Base-by-base conservation (phyloP, 2,888 invertebrate genomes). In the Heliconius erato region DNA sequence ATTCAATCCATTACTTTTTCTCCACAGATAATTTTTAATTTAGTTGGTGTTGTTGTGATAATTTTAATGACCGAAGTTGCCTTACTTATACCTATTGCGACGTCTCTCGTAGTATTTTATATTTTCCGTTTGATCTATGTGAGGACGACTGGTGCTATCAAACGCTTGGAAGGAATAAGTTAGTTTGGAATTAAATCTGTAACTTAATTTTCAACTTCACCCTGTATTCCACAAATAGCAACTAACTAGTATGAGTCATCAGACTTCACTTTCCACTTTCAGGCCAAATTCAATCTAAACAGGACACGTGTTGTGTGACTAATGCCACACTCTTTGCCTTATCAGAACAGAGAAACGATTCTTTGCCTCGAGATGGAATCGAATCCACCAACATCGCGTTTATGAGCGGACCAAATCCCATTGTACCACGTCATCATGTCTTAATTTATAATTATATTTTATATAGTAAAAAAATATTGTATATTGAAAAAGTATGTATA, bases 11-110 rank as follows among this genome's bases (percentile, higher is more conserved):
- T 3, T 63, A 35, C 4, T 72, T 44, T 72, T 9, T 16, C 7
- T 44, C 16, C 28, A 72, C 97, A 98, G 96, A 97, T 99, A 84
- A 97, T 98, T 79, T 94, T 98, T 4, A 96, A 97, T 14, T 94
- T 99, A 32, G 87, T 97, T 59, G 99, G 98, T 32, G 97, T 98
- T 54, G 96, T 98, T n/a, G 92, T 97, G 2, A 97, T 99, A 0
- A 97, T 98, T 35, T 96, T 97, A 1, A 90, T 97, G 82, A 97
- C 98, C 1, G 95, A 96, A 85, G 88, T 95, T 14, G 92, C 94
- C 4, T 88, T 96, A 6, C 85, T 96, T 1, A 92, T 96, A 84
- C 96, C 96, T 0, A 95, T 96, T 63, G 89, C 96, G 0, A 95
- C 97, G 0, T 94, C 97, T 0, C 92, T 96, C 3, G 91, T 97